Percentiles rank a stretch among this genome's conserved stretches.
These are phyloP conservation scores for Stenchaetothrips biformis DNA, from an alignment of 2,888 invertebrate species.

Conservation along the genomic window DNA sequence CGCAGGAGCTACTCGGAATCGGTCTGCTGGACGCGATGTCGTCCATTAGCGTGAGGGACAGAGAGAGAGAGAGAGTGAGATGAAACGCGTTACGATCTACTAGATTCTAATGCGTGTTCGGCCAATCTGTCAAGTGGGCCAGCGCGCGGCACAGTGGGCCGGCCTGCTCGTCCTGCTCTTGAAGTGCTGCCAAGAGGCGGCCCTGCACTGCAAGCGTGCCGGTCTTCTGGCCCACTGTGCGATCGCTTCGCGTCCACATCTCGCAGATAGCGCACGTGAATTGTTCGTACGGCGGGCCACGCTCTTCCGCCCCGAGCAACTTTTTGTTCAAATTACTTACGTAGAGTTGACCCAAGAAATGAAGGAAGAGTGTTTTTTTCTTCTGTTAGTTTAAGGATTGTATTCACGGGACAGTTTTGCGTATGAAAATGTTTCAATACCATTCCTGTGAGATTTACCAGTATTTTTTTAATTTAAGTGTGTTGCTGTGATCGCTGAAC, in stretches of 20 bases:
- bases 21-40: background rate
- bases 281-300: background rate
- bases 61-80: background rate
- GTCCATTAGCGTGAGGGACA: background rate
- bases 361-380: background rate
- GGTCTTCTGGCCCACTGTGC: too few relatives aligned
- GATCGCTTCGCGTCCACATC: background rate
- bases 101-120: background rate
- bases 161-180: background rate
- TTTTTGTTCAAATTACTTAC: background rate
- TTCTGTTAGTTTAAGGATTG: background rate
- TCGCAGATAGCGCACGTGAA: background rate
- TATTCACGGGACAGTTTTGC: background rate
- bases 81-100: background rate
- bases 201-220: background rate
- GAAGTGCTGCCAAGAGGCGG: background rate
- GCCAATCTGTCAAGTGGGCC: background rate
- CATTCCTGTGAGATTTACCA: constrained; percentile 15
- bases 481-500: constrained; percentile 16
- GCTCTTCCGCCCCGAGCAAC: background rate
- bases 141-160: too few relatives aligned
- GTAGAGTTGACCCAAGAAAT: too few relatives aligned
- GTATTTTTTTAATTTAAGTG: constrained; percentile 16
- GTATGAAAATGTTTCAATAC: background rate
- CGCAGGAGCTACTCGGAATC: background rate